Conservation (phyloP, 1,140 invertebrate species). For the Lysiphlebus fabarum region DNA sequence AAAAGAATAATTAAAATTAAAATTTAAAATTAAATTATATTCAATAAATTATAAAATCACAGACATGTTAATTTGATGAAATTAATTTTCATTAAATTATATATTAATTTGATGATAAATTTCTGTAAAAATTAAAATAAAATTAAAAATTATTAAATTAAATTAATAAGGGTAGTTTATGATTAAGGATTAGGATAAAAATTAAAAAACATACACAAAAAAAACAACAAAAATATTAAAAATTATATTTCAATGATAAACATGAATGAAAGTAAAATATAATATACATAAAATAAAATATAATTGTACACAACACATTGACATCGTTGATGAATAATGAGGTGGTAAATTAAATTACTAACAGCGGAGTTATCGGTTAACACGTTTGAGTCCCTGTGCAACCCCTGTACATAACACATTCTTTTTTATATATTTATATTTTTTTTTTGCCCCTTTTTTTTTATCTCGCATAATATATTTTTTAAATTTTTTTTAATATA, state of each 20-base stretch:
- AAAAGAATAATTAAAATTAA: too few relatives aligned
- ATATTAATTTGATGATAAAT: not conserved
- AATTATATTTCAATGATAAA: slow-evolving; percentile 26
- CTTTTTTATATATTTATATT: too few relatives aligned
- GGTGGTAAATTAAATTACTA: slow-evolving; percentile 43
- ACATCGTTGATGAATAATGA: slow-evolving; percentile 43
- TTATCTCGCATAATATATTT: too few relatives aligned
- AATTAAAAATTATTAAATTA: not conserved
- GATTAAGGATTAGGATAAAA: not conserved
- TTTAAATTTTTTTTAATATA: too few relatives aligned
- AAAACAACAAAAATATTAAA: slow-evolving; percentile 21
- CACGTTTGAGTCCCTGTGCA: too few relatives aligned
- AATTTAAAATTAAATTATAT: too few relatives aligned
- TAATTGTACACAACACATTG: slow-evolving; percentile 31
- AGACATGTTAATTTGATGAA: not conserved
- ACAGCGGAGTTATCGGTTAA: slow-evolving; percentile 40
- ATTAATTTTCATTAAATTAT: not conserved
- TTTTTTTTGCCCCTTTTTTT: too few relatives aligned
- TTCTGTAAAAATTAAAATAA: not conserved
- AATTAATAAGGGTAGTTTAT: not conserved
- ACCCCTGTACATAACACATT: too few relatives aligned
- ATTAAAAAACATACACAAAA: slow-evolving; percentile 18
- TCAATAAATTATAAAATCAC: too few relatives aligned
- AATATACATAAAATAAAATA: slow-evolving; percentile 16
- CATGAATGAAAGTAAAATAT: slow-evolving; percentile 23